phyloP scores from a whole-genome alignment of 2,113 vertebrate genomes.

The Hippopotamus amphibius region DNA sequence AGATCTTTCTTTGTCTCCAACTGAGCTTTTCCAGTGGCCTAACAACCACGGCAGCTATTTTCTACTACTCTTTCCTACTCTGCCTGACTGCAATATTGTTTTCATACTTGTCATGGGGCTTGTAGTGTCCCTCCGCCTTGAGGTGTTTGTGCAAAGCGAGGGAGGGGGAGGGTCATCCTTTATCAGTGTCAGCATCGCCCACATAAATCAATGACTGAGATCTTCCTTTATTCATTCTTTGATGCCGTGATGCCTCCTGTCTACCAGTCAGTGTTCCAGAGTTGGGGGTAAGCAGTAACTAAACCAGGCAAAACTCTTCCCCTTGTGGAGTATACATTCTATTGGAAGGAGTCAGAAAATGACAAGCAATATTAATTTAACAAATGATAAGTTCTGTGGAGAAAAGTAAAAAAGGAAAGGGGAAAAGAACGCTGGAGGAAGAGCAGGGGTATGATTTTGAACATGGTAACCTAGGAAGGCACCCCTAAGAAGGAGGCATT shows the following conservation, averaged over 20 bases:
- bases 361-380: conserved; percentile 5
- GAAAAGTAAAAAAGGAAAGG: neutral
- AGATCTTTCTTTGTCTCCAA: neutral
- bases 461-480: neutral
- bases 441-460: neutral
- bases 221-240: neutral
- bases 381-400: neutral
- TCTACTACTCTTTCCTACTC: neutral
- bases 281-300: neutral
- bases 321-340: neutral
- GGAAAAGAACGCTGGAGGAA: neutral
- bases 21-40: neutral
- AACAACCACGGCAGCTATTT: neutral
- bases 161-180: neutral
- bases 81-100: neutral
- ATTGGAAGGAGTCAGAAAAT: neutral
- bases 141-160: neutral
- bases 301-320: neutral
- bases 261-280: neutral
- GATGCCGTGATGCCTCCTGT: neutral
- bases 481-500: neutral
- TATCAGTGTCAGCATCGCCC: neutral
- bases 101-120: neutral
- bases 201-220: neutral
- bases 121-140: neutral